A percentile compares a stretch with the other conserved stretches of the same genome.
These are phyloP conservation scores for Macropodus opercularis DNA, from an alignment of 2,797 vertebrate genomes.

Conservation along the genomic window DNA sequence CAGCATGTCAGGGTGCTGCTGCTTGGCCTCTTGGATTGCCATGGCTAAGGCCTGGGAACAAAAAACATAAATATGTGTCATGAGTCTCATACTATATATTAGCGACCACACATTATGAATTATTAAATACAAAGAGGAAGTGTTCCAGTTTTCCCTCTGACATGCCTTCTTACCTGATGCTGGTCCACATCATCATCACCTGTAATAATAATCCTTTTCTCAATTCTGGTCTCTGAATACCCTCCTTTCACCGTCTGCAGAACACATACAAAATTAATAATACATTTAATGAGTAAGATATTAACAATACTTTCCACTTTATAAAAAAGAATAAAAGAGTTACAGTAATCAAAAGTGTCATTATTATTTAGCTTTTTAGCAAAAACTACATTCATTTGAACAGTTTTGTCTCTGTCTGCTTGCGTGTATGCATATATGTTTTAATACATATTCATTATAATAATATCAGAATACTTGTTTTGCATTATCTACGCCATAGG, in stretches of 20 bases:
- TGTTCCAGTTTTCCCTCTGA: not conserved
- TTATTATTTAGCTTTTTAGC: no score
- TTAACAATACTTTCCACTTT: no score
- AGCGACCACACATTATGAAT: not conserved
- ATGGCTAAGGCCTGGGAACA: slow-evolving; percentile 89
- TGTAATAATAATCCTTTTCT: slow-evolving; percentile 98
- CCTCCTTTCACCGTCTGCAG: slow-evolving; percentile 96
- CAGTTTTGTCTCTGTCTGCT: no score
- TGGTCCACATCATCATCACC: slow-evolving; percentile 98
- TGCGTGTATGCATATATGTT: no score
- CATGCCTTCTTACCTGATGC: slow-evolving; percentile 86
- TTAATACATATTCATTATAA: no score
- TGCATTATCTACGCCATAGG: no score
- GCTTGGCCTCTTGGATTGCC: slow-evolving; percentile 97
- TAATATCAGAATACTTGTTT: no score
- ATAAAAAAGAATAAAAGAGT: no score
- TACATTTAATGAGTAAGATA: no score
- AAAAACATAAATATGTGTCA: not conserved
- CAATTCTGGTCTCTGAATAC: slow-evolving; percentile 98
- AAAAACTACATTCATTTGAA: no score
- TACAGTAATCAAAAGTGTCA: no score
- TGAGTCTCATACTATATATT: not conserved
- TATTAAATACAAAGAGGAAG: not conserved
- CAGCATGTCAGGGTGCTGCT: slow-evolving; percentile 98
- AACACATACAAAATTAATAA: not conserved